Percentiles rank a stretch among this genome's conserved stretches.
Evolutionary conservation across 1,140 invertebrate genomes (phyloP).

Genomic region (Druon quercuslanigerum): DNA sequence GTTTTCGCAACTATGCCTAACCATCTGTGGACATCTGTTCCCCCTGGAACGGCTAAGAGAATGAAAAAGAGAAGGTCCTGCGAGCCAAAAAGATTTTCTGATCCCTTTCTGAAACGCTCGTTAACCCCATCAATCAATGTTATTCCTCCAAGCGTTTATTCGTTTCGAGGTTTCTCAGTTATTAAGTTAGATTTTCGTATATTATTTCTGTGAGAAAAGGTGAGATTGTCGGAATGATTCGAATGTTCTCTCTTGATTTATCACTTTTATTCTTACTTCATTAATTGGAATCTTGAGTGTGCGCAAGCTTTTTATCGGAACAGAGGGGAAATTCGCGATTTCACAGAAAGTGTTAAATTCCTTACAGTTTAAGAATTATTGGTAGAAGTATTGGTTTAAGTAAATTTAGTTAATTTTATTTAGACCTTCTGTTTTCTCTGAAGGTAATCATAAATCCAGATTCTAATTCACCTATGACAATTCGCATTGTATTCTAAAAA

Average conservation of each 20-base stretch:
- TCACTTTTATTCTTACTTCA: neutral
- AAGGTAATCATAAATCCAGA: too few species aligned
- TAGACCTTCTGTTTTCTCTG: too few species aligned
- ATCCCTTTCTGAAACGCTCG: neutral
- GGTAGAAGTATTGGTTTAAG: too few species aligned
- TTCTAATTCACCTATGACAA: too few species aligned
- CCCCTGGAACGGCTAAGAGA: neutral
- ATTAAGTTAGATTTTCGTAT: too few species aligned
- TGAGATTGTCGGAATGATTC: neutral
- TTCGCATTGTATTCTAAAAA: too few species aligned
- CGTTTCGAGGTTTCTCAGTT: neutral
- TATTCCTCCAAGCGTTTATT: neutral
- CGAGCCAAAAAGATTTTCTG: neutral
- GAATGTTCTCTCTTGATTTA: neutral
- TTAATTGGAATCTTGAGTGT: slow-evolving; percentile 16
- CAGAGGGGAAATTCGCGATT: neutral
- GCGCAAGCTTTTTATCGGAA: neutral
- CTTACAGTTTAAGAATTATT: too few species aligned
- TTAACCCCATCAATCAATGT: neutral
- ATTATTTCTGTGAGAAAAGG: too few species aligned
- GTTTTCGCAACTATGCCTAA: neutral
- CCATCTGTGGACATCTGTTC: slow-evolving; percentile 1
- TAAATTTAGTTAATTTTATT: too few species aligned
- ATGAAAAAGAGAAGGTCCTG: neutral
- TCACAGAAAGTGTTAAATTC: too few species aligned